Evolutionary conservation across 1,140 invertebrate species (phyloP).

Genomic region (Papilio polytes): DNA sequence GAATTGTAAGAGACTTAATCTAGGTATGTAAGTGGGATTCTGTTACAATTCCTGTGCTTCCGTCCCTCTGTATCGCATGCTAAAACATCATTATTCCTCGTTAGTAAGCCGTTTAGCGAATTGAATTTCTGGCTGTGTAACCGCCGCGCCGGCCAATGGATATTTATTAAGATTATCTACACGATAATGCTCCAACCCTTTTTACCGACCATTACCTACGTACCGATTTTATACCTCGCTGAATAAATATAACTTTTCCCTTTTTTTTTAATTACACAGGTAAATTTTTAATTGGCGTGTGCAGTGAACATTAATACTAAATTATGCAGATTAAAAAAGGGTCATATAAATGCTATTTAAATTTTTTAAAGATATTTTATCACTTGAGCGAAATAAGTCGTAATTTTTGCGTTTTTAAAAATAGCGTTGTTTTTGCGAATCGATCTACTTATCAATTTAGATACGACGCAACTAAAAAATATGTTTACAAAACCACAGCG

Average conservation of each 20-base stretch:
- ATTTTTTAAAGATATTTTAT: conserved; percentile 4
- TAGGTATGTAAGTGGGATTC: conserved; percentile 13
- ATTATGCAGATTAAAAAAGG: conserved; percentile 28
- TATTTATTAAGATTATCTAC: conserved; percentile 54
- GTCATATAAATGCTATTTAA: conserved; percentile 14
- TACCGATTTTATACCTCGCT: conserved; percentile 40
- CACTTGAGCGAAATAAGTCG: background rate
- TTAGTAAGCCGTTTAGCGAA: conserved; percentile 54
- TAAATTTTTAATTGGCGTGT: conserved; percentile 3
- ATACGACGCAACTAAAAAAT: conserved; percentile 47
- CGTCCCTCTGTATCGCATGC: conserved; percentile 52
- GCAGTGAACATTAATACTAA: conserved; percentile 1
- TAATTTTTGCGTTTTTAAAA: conserved; percentile 8
- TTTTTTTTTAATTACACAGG: conserved; percentile 6
- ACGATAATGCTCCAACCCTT: conserved; percentile 54
- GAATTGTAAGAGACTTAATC: background rate
- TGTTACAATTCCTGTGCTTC: conserved; percentile 34
- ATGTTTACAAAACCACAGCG: conserved; percentile 60
- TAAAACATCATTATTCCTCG: conserved; percentile 52
- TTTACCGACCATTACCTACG: conserved; percentile 44
- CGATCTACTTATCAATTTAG: conserved; percentile 42
- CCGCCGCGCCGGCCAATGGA: conserved; percentile 48
- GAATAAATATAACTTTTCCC: background rate
- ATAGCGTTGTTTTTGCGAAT: conserved; percentile 42
- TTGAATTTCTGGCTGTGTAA: conserved; percentile 59